A percentile compares a stretch with the other conserved stretches of the same genome.
These are phyloP conservation scores for Oryzias celebensis DNA, from an alignment of 2,113 vertebrate genomes.

Conservation along the genomic window DNA sequence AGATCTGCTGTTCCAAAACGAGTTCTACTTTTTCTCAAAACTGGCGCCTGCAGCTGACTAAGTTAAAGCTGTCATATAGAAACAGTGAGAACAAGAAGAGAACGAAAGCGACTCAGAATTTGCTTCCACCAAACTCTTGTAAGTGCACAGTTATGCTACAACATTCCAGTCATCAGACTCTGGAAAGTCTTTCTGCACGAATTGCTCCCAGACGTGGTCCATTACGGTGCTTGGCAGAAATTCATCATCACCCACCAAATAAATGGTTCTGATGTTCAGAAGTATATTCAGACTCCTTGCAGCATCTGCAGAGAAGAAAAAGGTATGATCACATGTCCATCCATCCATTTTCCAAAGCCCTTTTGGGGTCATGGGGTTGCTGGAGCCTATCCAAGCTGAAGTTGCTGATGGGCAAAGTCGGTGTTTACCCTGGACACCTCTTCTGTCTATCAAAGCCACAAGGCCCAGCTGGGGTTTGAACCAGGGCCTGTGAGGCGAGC, in stretches of 20 bases:
- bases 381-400: too few species aligned
- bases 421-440: too few species aligned
- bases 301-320: conserved; percentile 1
- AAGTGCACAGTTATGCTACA: conserved; percentile 1
- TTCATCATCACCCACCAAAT: conserved; percentile 78
- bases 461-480: too few species aligned
- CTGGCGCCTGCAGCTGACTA: too few species aligned
- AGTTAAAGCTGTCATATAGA: background rate
- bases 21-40: too few species aligned
- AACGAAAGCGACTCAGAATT: background rate
- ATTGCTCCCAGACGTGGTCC: conserved; percentile 82
- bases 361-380: too few species aligned
- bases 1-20: too few species aligned
- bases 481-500: too few species aligned
- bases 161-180: conserved; percentile 46
- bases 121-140: background rate
- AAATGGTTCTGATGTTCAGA: conserved; percentile 73
- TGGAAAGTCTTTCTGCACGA: conserved; percentile 44
- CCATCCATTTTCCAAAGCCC: too few species aligned
- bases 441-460: too few species aligned
- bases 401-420: too few species aligned
- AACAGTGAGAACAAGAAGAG: background rate
- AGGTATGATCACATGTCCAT: too few species aligned
- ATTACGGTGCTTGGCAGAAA: conserved; percentile 78
- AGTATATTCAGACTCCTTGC: conserved; percentile 47